phyloP scores from a whole-genome alignment of 2,888 invertebrate species.

The Drosophila flavopinicola region DNA sequence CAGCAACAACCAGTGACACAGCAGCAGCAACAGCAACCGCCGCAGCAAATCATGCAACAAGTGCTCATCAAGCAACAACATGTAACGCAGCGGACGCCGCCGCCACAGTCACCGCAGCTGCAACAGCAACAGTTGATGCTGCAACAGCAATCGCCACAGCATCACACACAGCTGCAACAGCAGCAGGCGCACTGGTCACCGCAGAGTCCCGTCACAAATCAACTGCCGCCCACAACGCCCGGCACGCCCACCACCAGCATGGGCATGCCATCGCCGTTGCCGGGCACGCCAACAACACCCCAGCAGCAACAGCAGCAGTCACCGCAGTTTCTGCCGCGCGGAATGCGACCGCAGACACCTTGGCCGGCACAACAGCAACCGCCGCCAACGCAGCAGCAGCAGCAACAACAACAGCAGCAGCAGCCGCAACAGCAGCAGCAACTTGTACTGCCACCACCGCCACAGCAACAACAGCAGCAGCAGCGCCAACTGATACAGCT shows the following conservation, averaged over 20 bases:
- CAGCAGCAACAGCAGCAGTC: conserved; percentile 60
- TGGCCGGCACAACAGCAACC: conserved; percentile 69
- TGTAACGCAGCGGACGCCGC: conserved; percentile 78
- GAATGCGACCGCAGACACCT: conserved; percentile 55
- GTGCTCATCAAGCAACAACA: conserved; percentile 84
- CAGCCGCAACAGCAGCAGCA: conserved; percentile 73
- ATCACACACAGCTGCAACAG: conserved; percentile 75
- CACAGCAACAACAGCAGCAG: conserved; percentile 81
- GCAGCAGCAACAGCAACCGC: conserved; percentile 84
- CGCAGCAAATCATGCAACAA: conserved; percentile 83
- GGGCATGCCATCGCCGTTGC: conserved; percentile 72
- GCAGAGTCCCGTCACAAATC: conserved; percentile 74
- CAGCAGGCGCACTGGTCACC: conserved; percentile 85
- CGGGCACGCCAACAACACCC: conserved; percentile 68
- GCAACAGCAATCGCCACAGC: conserved; percentile 85
- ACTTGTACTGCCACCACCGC: conserved; percentile 68
- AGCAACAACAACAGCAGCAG: conserved; percentile 66
- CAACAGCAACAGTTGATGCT: conserved; percentile 86
- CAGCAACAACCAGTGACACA: conserved; percentile 70
- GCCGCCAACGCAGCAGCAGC: conserved; percentile 46
- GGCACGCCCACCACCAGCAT: conserved; percentile 71
- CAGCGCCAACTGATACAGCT: conserved; percentile 90
- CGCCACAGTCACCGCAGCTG: conserved; percentile 77
- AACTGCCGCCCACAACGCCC: conserved; percentile 62
- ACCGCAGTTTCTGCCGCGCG: conserved; percentile 51